Base-by-base conservation (phyloP, 2,797 vertebrate genomes). In the Argentina silus region DNA sequence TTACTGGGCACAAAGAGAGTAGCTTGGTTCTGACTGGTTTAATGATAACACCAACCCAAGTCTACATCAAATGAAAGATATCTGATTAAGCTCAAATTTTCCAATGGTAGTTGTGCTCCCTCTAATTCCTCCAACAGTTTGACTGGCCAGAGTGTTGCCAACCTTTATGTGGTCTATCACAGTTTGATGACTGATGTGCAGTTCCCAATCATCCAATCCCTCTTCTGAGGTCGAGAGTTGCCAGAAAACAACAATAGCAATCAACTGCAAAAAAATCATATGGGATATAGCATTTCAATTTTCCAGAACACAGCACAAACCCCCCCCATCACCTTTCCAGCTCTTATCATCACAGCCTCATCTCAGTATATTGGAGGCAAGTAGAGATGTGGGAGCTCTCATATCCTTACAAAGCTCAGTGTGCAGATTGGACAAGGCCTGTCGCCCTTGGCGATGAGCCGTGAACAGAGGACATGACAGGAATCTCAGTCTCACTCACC, bases 261-360 rank as follows among this genome's bases (percentile, higher is more conserved):
- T 73, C 55, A 67, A 8, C 78, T 66, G n/a, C 9, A 12, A 51
- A 57, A 11, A 59, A 8, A 7, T 9, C 9, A 17, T 69, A 60
- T 71, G 63, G 74, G 75, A 82, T 69, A 50, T 72, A 69, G 48
- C 56, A 21, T 60, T 83, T 85, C 23, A 47, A 76, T 90, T 87
- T 84, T 81, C 75, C 76, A 73, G 77, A 50, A 79, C 78, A 79
- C 55, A 66, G 80, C 69, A 80, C 81, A 81, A 71, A 62, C 74
- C 27, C 43, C 72, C 57, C 43, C 72, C 57, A 48, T 77, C 66
- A 72, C 56, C 36, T 69, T 75, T 14, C 57, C 53, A 59, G 3
- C 55, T 15, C 14, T 21, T 11, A 14, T 42, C 27, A 4, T 62
- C 36, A 9, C 60, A n/a, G 23, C 23, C 14, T 12, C 47, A 27